Evolutionary conservation across 2,888 invertebrate genomes (phyloP).

Genomic region (Capitulum mitella): DNA sequence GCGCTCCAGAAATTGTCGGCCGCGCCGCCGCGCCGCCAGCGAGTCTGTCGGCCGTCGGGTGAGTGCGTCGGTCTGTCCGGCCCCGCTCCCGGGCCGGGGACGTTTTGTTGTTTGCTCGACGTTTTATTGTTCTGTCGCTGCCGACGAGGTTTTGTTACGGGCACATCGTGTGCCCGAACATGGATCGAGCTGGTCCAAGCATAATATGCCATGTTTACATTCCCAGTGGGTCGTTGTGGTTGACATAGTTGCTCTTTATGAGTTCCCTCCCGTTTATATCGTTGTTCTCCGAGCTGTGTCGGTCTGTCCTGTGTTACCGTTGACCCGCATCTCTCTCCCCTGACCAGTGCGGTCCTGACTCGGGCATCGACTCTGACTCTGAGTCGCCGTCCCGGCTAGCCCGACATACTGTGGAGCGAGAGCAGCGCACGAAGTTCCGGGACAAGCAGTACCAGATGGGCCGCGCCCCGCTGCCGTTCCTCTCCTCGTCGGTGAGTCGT

Average conservation of each 20-base stretch:
- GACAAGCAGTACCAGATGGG: constrained; percentile 6
- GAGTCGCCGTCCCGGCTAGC: constrained; percentile 11
- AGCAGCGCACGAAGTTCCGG: neutral
- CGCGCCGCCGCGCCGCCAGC: constrained; percentile 10
- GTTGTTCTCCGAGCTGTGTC: too few relatives aligned
- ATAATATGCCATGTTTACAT: too few relatives aligned
- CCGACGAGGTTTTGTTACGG: too few relatives aligned
- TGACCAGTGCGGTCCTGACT: neutral
- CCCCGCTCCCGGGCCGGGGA: too few relatives aligned
- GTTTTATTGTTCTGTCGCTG: too few relatives aligned
- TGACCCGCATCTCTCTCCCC: neutral
- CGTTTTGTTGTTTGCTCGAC: too few relatives aligned
- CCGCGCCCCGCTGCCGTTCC: constrained; percentile 15
- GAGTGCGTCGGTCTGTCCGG: neutral
- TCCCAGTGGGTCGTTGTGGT: too few relatives aligned
- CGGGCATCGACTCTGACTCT: constrained; percentile 15
- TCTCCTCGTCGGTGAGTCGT: neutral
- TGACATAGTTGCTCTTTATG: too few relatives aligned
- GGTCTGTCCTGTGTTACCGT: too few relatives aligned
- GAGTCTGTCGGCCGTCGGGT: neutral
- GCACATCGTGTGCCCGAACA: too few relatives aligned
- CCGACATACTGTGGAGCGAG: neutral
- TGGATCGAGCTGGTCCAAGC: too few relatives aligned
- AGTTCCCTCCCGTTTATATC: too few relatives aligned
- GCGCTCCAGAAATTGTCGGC: neutral